Evolutionary conservation across 1,140 invertebrate species (phyloP), one percentile per base, ranked within the genome.

Genomic region (Zaprionus ghesquierei): DNA sequence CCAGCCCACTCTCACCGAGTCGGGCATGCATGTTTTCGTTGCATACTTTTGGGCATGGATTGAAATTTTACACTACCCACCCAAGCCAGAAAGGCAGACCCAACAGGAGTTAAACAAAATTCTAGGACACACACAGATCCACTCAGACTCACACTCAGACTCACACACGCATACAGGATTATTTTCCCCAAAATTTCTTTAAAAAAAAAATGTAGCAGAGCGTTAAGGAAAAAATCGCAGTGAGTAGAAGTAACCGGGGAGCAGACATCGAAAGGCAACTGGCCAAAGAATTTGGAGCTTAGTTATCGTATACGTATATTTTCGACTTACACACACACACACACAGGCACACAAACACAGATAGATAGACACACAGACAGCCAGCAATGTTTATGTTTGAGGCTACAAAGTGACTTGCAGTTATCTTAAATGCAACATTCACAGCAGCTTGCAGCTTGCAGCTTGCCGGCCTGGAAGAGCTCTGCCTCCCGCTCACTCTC

Each of bases 391-490:
- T 41, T 15, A 41, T 41, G n/a, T 41, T 41, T 8, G 35, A 8
- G 35, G 35, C 35, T 15, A 41, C 35, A 15, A 46, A 27, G 44
- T 75, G 62, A 54, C 61, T 61, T 49, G 15, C 79, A 84, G 80
- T 76, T 79, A 82, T 82, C 76, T 84, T 25, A 46, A 35, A 44
- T 73, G 79, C 74, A 77, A 59, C 78, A 81, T 59, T 59, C 78
- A 23, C 59, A 63, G 23, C 29, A 51, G 55, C 63, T 62, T 65
- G 41, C 66, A 38, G 35, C 33, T 29, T 35, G 33, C 15, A 44
- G 38, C 8, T 2, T 41, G 15, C 8, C 18, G 2, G 38, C 6
- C 15, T 41, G n/a, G 6, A 1, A 3, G n/a, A 8, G 6, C n/a
- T 13, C 13, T 35, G 29, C 5, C 5, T n/a, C 5, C 12, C n/a